Percentiles rank a stretch among this genome's conserved stretches.
Evolutionary conservation across 2,888 invertebrate genomes (phyloP).

Genomic region (Argyresthia albistria): DNA sequence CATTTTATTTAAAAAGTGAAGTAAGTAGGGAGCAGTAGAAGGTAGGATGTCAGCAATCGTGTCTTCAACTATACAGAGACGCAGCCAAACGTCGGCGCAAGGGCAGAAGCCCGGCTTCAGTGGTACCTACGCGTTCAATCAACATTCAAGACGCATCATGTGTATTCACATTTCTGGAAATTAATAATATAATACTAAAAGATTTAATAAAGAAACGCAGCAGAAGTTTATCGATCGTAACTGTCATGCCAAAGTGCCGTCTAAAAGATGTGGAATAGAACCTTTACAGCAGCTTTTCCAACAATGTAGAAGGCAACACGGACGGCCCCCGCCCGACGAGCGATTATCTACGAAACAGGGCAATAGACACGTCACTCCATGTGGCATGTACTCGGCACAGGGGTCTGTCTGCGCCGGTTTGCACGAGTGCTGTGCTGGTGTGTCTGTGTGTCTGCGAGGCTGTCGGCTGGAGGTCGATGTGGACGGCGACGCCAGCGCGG

Average conservation of each 20-base stretch:
- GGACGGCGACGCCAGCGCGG: no score
- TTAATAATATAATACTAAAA: conserved; percentile 53
- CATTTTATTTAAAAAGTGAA: conserved; percentile 62
- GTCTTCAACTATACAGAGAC: conserved; percentile 54
- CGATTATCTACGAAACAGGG: conserved; percentile 70
- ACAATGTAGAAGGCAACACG: conserved; percentile 71
- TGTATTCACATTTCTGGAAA: conserved; percentile 6
- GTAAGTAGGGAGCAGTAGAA: conserved; percentile 62
- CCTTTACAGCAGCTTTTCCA: conserved; percentile 72
- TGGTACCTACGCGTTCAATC: conserved; percentile 35
- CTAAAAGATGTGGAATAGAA: conserved; percentile 69
- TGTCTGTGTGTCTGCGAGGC: no score
- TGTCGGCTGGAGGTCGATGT: no score
- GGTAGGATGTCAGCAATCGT: conserved; percentile 63
- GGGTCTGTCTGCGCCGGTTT: no score
- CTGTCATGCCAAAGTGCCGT: conserved; percentile 72
- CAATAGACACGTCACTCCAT: conserved; percentile 35
- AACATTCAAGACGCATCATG: conserved; percentile 36
- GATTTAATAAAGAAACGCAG: conserved; percentile 68
- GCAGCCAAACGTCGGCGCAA: conserved; percentile 53
- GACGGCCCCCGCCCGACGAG: conserved; percentile 63
- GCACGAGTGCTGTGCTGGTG: no score
- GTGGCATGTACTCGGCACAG: no score
- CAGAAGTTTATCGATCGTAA: conserved; percentile 69
- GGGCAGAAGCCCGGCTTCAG: conserved; percentile 47